These are phyloP conservation scores for Cactoblastis cactorum DNA, from an alignment of 2,888 invertebrate species.

Conservation along the genomic window DNA sequence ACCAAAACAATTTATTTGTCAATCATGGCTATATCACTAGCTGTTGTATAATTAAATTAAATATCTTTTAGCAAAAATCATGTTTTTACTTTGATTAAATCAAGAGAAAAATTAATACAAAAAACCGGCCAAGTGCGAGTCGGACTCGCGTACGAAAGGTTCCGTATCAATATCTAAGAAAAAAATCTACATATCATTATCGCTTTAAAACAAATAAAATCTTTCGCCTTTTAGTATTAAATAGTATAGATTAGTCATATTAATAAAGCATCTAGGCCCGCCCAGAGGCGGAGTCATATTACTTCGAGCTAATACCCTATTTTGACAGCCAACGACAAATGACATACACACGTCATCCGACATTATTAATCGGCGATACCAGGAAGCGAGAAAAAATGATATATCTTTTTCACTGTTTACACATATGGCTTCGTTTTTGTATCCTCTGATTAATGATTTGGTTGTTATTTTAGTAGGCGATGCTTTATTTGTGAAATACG, in stretches of 20 bases:
- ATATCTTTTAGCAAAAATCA: too few relatives aligned
- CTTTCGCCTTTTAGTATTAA: too few relatives aligned
- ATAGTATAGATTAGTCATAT: constrained; percentile 6
- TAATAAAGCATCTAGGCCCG: constrained; percentile 31
- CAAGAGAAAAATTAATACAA: too few relatives aligned
- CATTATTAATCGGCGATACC: constrained; percentile 54
- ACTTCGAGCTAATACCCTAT: constrained; percentile 60
- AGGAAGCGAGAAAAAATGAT: constrained; percentile 49
- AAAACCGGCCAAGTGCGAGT: too few relatives aligned
- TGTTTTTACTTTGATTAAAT: too few relatives aligned
- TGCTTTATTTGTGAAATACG: constrained; percentile 13
- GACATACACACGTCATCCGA: constrained; percentile 44
- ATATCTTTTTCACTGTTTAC: constrained; percentile 34
- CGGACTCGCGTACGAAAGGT: too few relatives aligned
- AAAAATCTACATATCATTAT: too few relatives aligned
- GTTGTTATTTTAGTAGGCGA: constrained; percentile 16
- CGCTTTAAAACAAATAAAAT: too few relatives aligned
- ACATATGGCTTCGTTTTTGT: constrained; percentile 42
- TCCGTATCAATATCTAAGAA: too few relatives aligned
- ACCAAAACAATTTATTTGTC: too few relatives aligned
- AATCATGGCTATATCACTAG: too few relatives aligned
- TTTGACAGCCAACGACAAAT: constrained; percentile 75
- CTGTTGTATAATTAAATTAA: too few relatives aligned
- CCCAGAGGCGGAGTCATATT: constrained; percentile 65
- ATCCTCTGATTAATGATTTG: constrained; percentile 29